phyloP scores from a whole-genome alignment of 2,888 invertebrate genomes.

The Coelopa pilipes region DNA sequence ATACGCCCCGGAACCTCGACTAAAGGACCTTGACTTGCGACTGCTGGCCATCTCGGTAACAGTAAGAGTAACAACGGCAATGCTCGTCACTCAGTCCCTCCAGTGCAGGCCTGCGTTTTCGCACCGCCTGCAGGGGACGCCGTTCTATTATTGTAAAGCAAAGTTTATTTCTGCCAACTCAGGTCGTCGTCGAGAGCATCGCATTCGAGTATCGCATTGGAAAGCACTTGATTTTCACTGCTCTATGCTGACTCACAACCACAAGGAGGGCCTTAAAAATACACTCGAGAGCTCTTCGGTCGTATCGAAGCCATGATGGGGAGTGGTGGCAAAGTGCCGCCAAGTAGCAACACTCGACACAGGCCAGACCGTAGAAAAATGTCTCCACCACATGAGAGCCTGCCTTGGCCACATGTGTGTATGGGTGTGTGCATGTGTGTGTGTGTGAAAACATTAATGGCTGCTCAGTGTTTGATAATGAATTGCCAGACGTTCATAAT shows the following conservation, averaged over 20 bases:
- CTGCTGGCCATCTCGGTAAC: background rate
- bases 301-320: background rate
- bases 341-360: background rate
- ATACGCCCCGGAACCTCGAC: too few species aligned
- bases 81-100: background rate
- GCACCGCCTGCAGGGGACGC: background rate
- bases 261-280: background rate
- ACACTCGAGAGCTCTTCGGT: constrained; percentile 5
- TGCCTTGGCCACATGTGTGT: background rate
- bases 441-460: constrained; percentile 23
- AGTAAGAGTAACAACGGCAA: background rate
- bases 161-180: constrained; percentile 10
- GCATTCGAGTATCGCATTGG: background rate
- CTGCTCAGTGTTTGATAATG: constrained; percentile 37
- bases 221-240: constrained; percentile 6
- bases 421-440: background rate
- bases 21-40: background rate
- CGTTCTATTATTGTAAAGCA: constrained; percentile 5
- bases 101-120: too few species aligned
- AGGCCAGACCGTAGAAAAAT: background rate
- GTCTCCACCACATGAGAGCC: background rate
- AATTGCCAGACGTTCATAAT: constrained; percentile 43
- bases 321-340: background rate
- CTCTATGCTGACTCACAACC: background rate
- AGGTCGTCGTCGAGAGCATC: background rate